Conservation (phyloP, 2,888 invertebrate species). For the Noctua janthe region DNA sequence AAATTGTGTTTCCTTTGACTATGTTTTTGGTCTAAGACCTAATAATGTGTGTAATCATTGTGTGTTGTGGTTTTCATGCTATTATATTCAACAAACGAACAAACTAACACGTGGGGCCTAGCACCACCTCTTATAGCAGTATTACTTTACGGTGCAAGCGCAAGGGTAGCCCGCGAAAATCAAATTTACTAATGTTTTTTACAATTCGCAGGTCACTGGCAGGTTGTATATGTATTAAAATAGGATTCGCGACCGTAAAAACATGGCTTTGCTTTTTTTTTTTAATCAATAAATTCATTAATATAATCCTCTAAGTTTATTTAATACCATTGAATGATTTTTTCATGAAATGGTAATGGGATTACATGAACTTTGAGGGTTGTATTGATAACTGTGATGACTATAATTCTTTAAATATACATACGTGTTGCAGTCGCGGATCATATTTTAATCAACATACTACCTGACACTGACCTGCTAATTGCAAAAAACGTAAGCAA, state of each 20-base stretch:
- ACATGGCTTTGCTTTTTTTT: too few species aligned
- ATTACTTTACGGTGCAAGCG: neutral
- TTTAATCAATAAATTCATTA: too few species aligned
- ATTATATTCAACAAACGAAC: neutral
- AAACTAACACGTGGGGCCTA: neutral
- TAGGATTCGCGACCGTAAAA: neutral
- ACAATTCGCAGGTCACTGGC: neutral
- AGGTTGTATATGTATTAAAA: neutral
- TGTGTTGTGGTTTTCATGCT: constrained; percentile 18
- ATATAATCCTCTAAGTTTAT: too few species aligned
- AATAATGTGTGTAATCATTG: neutral
- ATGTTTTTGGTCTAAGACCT: neutral
- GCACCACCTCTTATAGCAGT: neutral
- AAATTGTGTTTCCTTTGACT: neutral
- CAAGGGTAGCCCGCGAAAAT: neutral
- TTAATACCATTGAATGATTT: neutral
- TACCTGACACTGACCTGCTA: neutral
- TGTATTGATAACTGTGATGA: neutral
- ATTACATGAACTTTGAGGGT: neutral
- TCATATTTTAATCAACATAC: neutral
- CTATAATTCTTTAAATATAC: neutral
- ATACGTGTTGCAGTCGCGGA: neutral
- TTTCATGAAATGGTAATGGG: neutral
- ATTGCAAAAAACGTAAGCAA: neutral
- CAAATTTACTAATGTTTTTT: neutral